Base-by-base conservation (phyloP, 1,140 invertebrate species). In the Aphidius gifuensis region DNA sequence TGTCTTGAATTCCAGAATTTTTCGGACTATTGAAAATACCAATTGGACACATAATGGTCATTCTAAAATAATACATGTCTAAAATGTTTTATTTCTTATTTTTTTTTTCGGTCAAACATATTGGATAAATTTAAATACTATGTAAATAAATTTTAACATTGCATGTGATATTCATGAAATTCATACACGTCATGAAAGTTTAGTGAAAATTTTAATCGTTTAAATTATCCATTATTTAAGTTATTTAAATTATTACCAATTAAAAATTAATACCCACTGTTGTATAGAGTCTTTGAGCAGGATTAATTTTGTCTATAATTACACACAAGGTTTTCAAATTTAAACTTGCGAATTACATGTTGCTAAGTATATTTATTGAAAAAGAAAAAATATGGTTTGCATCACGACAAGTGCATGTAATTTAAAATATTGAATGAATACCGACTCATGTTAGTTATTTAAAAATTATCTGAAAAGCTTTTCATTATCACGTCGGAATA, bases 11-110 rank as follows among this genome's bases (percentile, higher is more conserved):
- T 66, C 67, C 68, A 54, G 57, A 51, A 60, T 49, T 53, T 32
- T 56, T 55, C 49, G 54, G 62, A 58, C 68, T 78, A 80, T 79
- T 80, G 75, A 75, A 77, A 78, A 80, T 80, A 78, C 76, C 78
- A 61, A 72, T 78, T 78, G 76, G 77, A 76, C 78, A 68, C 63
- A 47, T 60, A 46, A 7, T 42, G 54, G 45, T 44, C 53, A n/a
- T 16, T 42, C 23, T 32, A 4, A 40, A 4, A 39, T n/a, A n/a
- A 42, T 39, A 55, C 6, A 55, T 40, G 16, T 5, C 11, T 8
- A 16, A 9, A 42, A 9, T 43, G 5, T 55, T 55, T 55, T 11
- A 42, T n/a, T 5, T 40, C 1, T 9, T 16, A 16, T 16, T 16
- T 43, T 54, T 43, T 5, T 38, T 16, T 21, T 43, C 39, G 5